Evolutionary conservation across 2,797 vertebrate species (phyloP).

Genomic region (Manis javanica): DNA sequence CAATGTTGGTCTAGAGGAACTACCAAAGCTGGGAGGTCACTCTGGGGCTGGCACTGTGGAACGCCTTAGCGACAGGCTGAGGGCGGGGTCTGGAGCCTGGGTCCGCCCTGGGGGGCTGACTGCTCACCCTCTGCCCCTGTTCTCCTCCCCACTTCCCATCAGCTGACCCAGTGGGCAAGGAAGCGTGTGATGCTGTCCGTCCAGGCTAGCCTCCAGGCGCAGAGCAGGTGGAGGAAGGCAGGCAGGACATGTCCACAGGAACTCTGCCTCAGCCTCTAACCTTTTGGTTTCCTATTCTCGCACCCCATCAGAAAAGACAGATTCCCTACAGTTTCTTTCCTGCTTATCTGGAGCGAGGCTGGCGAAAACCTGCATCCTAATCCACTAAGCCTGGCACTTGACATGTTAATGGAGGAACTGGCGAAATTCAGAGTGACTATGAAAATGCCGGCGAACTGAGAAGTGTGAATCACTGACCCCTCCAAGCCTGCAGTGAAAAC

Average conservation of each 20-base stretch:
- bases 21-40: neutral
- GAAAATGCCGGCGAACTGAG: neutral
- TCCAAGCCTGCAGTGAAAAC: neutral
- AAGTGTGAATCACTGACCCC: neutral
- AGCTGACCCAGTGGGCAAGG: rapidly evolving
- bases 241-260: neutral
- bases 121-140: no score
- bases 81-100: rapidly evolving
- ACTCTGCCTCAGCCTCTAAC: neutral
- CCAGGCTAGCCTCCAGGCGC: neutral
- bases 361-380: neutral
- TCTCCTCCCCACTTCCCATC: neutral
- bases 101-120: neutral
- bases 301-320: neutral
- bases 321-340: no score
- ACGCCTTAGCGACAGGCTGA: neutral
- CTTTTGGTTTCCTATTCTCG: neutral
- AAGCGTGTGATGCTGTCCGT: neutral
- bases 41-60: neutral
- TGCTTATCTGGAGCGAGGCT: neutral
- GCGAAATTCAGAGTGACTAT: neutral
- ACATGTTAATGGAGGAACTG: neutral
- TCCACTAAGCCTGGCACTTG: neutral
- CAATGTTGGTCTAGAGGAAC: neutral
- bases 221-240: neutral